A percentile compares a stretch with the other conserved stretches of the same genome.
Evolutionary conservation across 2,888 invertebrate species (phyloP).

Genomic region (Hirtodrosophila trivittata): DNA sequence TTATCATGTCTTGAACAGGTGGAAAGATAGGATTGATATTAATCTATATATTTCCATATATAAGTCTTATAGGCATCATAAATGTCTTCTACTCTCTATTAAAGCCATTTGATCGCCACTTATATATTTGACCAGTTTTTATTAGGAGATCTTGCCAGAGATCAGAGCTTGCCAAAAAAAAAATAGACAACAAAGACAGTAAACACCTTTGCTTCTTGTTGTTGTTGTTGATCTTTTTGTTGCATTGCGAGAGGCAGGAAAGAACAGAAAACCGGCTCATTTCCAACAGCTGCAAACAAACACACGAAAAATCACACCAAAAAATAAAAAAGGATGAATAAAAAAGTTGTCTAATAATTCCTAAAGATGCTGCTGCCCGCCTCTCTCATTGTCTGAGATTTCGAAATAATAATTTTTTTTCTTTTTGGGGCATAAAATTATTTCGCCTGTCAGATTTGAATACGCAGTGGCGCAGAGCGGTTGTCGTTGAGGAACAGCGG

Average conservation of each 20-base stretch:
- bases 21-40: no score
- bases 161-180: not conserved
- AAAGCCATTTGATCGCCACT: no score
- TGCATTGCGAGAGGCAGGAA: not conserved
- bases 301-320: constrained; percentile 41
- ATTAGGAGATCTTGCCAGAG: no score
- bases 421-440: constrained; percentile 22
- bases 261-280: constrained; percentile 59
- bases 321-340: constrained; percentile 29
- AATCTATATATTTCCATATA: no score
- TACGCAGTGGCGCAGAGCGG: constrained; percentile 27
- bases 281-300: constrained; percentile 63
- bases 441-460: constrained; percentile 55
- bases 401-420: constrained; percentile 23
- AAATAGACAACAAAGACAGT: not conserved
- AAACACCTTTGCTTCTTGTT: not conserved
- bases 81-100: no score
- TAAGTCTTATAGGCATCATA: no score
- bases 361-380: constrained; percentile 46
- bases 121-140: no score
- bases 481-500: constrained; percentile 6
- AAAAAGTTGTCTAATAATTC: constrained; percentile 62
- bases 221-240: constrained; percentile 1
- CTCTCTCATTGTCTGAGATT: constrained; percentile 44
- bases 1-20: no score